phyloP scores from a whole-genome alignment of 2,888 invertebrate genomes.

The Xestia sexstrigata region DNA sequence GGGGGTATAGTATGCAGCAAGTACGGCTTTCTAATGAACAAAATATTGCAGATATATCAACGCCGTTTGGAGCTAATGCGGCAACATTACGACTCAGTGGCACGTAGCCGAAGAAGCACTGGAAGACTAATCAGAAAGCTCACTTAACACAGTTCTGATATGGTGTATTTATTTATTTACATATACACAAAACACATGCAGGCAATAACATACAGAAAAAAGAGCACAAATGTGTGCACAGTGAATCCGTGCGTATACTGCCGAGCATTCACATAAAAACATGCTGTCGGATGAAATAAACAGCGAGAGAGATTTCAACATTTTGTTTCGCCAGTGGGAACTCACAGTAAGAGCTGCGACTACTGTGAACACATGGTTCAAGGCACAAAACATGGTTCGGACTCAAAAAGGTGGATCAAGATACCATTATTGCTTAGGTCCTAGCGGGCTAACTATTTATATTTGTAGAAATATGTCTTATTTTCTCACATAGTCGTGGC shows the following conservation, averaged over 20 bases:
- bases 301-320: background rate
- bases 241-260: background rate
- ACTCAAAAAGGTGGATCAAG: background rate
- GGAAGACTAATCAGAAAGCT: constrained; percentile 5
- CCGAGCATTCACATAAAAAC: background rate
- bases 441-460: background rate
- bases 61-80: constrained; percentile 55
- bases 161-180: background rate
- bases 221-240: background rate
- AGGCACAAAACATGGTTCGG: background rate
- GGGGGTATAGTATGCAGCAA: constrained; percentile 11
- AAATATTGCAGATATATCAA: constrained; percentile 41
- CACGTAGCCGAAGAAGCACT: constrained; percentile 9
- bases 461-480: background rate
- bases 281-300: background rate
- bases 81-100: constrained; percentile 40
- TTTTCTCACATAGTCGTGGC: background rate
- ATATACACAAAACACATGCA: background rate
- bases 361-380: background rate
- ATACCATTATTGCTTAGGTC: background rate
- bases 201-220: background rate
- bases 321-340: background rate
- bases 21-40: constrained; percentile 40
- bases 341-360: background rate
- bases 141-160: background rate